These are phyloP conservation scores for Entelurus aequoreus DNA, from an alignment of 2,113 vertebrate genomes.

Conservation along the genomic window DNA sequence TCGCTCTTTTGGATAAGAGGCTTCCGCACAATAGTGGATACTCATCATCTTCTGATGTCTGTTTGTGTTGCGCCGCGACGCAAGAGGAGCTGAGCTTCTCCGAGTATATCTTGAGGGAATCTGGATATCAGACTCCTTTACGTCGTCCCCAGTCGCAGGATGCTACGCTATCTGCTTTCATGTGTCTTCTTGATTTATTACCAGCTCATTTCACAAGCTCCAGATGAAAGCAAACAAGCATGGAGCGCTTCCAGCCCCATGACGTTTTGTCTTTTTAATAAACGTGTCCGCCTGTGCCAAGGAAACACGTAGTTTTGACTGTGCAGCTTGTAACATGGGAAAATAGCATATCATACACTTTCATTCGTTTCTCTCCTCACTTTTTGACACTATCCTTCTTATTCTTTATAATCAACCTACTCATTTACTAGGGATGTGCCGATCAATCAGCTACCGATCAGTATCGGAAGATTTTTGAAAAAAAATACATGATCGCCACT, in stretches of 20 bases:
- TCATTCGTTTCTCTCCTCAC: background rate
- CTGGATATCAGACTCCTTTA: constrained; percentile 58
- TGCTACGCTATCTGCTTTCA: constrained; percentile 60
- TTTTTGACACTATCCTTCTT: background rate
- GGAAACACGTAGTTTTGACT: constrained; percentile 14
- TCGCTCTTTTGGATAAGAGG: constrained; percentile 47
- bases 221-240: constrained; percentile 58
- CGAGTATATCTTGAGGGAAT: constrained; percentile 60
- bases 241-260: constrained; percentile 29
- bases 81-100: constrained; percentile 34
- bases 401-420: background rate
- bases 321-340: constrained; percentile 12
- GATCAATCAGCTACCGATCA: too few relatives aligned
- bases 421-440: too few relatives aligned
- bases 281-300: constrained; percentile 37
- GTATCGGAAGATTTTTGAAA: too few relatives aligned
- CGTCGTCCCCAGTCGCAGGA: constrained; percentile 50
- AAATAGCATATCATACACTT: constrained; percentile 19
- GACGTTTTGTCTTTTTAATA: constrained; percentile 59
- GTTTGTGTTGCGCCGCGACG: constrained; percentile 49
- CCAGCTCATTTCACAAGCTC: constrained; percentile 39
- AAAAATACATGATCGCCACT: too few relatives aligned
- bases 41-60: constrained; percentile 48
- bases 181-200: constrained; percentile 66
- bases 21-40: constrained; percentile 41